Conservation (phyloP, 2,888 invertebrate genomes). For the Metacarcinus magister region DNA sequence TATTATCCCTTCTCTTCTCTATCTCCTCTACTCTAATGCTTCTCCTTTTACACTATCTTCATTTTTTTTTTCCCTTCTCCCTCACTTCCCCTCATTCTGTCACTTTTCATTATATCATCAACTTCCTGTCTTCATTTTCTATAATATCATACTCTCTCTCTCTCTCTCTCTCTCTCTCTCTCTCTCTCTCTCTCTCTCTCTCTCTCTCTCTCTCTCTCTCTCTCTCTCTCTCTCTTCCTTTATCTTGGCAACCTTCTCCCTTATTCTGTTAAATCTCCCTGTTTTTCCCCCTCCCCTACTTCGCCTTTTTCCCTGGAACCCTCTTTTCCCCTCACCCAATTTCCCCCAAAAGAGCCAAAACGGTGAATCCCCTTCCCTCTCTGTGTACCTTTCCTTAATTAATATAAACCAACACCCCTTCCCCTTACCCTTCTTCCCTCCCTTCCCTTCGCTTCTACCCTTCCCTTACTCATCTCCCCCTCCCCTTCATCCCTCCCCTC, state of each 20-base stretch:
- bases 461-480: not conserved
- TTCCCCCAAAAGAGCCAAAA: not conserved
- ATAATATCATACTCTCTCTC: not conserved
- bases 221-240: not conserved
- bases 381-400: not conserved
- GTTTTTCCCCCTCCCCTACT: not conserved
- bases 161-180: not conserved
- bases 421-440: not conserved
- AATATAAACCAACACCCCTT: not conserved
- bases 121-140: not conserved
- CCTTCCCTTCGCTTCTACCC: not conserved
- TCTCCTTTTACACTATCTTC: too few species aligned
- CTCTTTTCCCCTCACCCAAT: not conserved
- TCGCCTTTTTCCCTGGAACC: not conserved
- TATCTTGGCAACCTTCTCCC: not conserved
- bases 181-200: constrained; percentile 2
- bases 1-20: not conserved
- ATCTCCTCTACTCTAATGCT: too few species aligned
- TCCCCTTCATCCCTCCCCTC: not conserved
- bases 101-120: too few species aligned
- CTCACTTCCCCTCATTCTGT: too few species aligned
- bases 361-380: not conserved
- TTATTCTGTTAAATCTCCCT: not conserved
- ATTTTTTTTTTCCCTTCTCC: too few species aligned
- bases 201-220: not conserved